Evolutionary conservation across 2,888 invertebrate genomes (phyloP).

Genomic region (Drosophila mercatorum): DNA sequence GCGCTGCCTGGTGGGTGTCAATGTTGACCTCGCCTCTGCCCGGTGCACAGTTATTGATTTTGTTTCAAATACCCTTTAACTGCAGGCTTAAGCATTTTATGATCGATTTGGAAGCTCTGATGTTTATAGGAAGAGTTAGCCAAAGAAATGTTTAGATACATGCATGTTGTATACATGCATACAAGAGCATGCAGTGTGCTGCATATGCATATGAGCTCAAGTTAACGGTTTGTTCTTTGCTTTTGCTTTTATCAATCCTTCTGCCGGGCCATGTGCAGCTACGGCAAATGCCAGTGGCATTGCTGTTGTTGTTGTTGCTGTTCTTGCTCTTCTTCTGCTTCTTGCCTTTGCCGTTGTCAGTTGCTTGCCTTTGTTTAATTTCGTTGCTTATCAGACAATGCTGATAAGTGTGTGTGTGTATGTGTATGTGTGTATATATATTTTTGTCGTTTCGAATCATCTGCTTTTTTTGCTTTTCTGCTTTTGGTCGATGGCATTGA

Average conservation of each 20-base stretch:
- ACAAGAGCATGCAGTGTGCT: background rate
- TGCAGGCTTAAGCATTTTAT: background rate
- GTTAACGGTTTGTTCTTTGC: conserved; percentile 18
- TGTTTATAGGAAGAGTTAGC: background rate
- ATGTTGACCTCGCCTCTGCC: conserved; percentile 65
- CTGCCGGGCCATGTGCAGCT: conserved; percentile 72
- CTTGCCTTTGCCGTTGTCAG: conserved; percentile 11
- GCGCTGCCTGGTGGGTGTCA: conserved; percentile 60
- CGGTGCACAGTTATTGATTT: conserved; percentile 65
- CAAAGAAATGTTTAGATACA: background rate
- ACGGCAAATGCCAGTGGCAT: conserved; percentile 34
- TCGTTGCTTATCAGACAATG: conserved; percentile 59
- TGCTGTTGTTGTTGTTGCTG: conserved; percentile 18
- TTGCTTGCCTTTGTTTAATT: conserved; percentile 67
- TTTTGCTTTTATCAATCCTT: conserved; percentile 52
- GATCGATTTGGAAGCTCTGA: background rate
- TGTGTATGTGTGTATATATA: background rate
- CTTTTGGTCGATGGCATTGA: conserved; percentile 74
- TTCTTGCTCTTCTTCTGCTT: conserved; percentile 3
- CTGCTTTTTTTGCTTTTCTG: conserved; percentile 35
- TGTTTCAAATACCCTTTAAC: conserved; percentile 18
- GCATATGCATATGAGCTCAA: background rate
- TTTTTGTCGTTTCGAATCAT: conserved; percentile 26
- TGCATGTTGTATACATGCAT: background rate
- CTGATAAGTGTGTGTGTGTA: conserved; percentile 60